A percentile compares a stretch with the other conserved stretches of the same genome.
Conservation (phyloP, 2,113 vertebrate genomes). For the Caranx ignobilis region DNA sequence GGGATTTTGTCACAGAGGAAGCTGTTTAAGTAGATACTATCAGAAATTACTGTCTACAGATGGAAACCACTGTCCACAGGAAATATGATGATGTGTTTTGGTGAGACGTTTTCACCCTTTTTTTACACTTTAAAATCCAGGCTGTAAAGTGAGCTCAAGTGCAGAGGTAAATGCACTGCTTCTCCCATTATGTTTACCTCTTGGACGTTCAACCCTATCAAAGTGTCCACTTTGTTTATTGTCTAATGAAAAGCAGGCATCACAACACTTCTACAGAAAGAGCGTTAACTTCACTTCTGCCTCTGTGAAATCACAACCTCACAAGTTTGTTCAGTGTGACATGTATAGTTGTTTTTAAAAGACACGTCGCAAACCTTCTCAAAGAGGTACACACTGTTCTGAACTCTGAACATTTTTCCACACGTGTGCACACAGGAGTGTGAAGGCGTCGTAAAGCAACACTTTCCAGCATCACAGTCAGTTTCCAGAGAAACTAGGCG, state of each 20-base stretch:
- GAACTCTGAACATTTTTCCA: conserved; percentile 48
- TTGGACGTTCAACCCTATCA: too few relatives aligned
- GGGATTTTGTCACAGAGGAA: conserved; percentile 1
- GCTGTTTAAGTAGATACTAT: not conserved
- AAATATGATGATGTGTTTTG: conserved; percentile 1
- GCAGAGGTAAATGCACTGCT: not conserved
- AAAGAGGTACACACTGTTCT: conserved; percentile 23
- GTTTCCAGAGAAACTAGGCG: conserved; percentile 71
- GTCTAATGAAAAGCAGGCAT: not conserved
- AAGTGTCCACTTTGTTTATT: too few relatives aligned
- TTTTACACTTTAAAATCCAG: not conserved
- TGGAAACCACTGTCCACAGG: not conserved
- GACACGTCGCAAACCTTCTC: conserved; percentile 20
- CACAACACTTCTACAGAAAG: not conserved
- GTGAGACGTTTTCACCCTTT: conserved; percentile 3
- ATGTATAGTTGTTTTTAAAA: not conserved
- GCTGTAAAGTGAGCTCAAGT: not conserved
- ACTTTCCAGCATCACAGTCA: conserved; percentile 69
- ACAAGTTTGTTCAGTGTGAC: not conserved
- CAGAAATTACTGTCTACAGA: not conserved
- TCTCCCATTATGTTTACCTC: not conserved
- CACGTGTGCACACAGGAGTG: conserved; percentile 21
- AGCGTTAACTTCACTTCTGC: conserved; percentile 3
- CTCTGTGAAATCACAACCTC: not conserved
- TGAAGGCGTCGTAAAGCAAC: conserved; percentile 60